A percentile compares a stretch with the other conserved stretches of the same genome.
Evolutionary conservation across 2,888 invertebrate genomes (phyloP).

Genomic region (Drosophila emarginata): DNA sequence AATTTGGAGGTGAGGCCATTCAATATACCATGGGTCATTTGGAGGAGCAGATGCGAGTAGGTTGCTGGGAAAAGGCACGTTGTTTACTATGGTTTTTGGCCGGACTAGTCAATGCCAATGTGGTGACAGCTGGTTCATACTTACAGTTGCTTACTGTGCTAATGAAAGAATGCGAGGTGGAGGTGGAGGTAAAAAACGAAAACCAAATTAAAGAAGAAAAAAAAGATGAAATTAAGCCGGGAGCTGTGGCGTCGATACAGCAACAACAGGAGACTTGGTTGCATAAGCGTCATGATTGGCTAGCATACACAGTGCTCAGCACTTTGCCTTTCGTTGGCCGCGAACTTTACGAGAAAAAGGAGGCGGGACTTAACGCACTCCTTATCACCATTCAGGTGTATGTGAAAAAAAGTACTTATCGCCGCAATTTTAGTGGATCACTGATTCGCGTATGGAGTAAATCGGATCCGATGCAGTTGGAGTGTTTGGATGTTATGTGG

Average conservation of each 20-base stretch:
- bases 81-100: slow-evolving; percentile 95
- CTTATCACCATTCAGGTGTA: slow-evolving; percentile 95
- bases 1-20: slow-evolving; percentile 98
- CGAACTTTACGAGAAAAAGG: slow-evolving; percentile 97
- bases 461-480: slow-evolving; percentile 95
- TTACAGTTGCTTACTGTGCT: slow-evolving; percentile 94
- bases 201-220: neutral
- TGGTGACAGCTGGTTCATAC: slow-evolving; percentile 94
- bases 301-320: slow-evolving; percentile 93
- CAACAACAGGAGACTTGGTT: slow-evolving; percentile 88
- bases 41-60: slow-evolving; percentile 92
- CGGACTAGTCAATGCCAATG: slow-evolving; percentile 98
- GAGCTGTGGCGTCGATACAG: no score
- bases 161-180: slow-evolving; percentile 70
- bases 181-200: neutral
- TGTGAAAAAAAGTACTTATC: slow-evolving; percentile 86
- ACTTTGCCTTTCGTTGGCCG: slow-evolving; percentile 97
- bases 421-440: slow-evolving; percentile 92
- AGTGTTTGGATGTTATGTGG: slow-evolving; percentile 98
- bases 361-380: slow-evolving; percentile 93
- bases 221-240: neutral
- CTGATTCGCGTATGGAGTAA: slow-evolving; percentile 96
- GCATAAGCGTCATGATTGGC: slow-evolving; percentile 91
- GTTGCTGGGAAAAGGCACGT: slow-evolving; percentile 93
- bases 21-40: slow-evolving; percentile 95